These are phyloP conservation scores for Tuberolachnus salignus DNA, from an alignment of 2,888 invertebrate species.

Conservation along the genomic window DNA sequence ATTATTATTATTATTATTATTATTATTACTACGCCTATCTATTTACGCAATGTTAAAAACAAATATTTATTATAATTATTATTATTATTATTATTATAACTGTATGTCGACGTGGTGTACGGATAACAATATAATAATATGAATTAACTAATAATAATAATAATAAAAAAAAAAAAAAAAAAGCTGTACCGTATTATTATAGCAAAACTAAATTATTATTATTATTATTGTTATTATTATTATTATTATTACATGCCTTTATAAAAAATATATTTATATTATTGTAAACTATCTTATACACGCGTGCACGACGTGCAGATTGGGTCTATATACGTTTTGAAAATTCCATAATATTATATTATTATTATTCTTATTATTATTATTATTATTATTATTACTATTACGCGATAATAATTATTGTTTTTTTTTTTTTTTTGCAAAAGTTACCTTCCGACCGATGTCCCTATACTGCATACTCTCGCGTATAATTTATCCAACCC, in stretches of 20 bases:
- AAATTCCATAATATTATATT: too few relatives aligned
- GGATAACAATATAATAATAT: slow-evolving; percentile 17
- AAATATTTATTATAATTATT: slow-evolving; percentile 35
- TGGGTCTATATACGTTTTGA: slow-evolving; percentile 16
- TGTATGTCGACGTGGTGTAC: not conserved
- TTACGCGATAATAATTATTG: too few relatives aligned
- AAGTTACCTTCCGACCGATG: slow-evolving; percentile 37
- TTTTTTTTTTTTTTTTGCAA: slow-evolving; percentile 28
- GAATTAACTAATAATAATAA: slow-evolving; percentile 43
- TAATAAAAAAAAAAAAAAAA: too few relatives aligned
- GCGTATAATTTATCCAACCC: not conserved
- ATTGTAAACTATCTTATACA: too few relatives aligned
- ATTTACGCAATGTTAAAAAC: slow-evolving; percentile 27
- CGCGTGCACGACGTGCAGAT: slow-evolving; percentile 19
- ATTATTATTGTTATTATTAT: slow-evolving; percentile 12
- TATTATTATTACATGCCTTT: not conserved
- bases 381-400: too few relatives aligned
- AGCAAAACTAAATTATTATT: slow-evolving; percentile 39
- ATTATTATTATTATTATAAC: slow-evolving; percentile 11
- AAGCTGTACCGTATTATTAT: too few relatives aligned
- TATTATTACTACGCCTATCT: slow-evolving; percentile 1
- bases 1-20: slow-evolving; percentile 26
- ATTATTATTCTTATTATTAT: too few relatives aligned
- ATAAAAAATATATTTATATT: too few relatives aligned
- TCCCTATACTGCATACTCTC: too few relatives aligned